Evolutionary conservation across 2,113 vertebrate species (phyloP).

Genomic region (Mugil cephalus): DNA sequence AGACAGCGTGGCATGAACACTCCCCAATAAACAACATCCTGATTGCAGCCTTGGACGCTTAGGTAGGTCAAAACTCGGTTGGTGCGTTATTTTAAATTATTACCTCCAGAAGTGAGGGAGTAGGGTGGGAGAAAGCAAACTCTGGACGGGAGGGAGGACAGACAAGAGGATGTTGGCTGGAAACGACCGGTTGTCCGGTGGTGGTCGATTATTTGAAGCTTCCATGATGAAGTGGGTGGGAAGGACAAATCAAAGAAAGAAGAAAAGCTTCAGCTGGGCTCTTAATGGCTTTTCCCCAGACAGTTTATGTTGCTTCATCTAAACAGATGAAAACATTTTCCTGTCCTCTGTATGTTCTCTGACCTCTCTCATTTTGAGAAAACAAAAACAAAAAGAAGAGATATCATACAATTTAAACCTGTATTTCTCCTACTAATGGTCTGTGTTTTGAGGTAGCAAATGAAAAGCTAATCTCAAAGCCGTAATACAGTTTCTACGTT

Average conservation of each 20-base stretch:
- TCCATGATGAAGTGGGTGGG: constrained; percentile 4
- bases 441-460: neutral
- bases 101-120: neutral
- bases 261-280: neutral
- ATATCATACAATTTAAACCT: neutral
- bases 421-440: neutral
- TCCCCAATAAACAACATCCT: neutral
- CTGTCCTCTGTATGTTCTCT: constrained; percentile 15
- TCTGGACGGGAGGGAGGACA: neutral
- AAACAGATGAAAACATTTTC: constrained; percentile 50
- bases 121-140: neutral
- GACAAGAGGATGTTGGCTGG: constrained; percentile 12
- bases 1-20: neutral
- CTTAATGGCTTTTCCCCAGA: constrained; percentile 38
- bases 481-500: neutral
- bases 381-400: neutral
- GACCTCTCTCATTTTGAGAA: constrained; percentile 37
- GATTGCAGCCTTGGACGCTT: too few species aligned
- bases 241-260: neutral
- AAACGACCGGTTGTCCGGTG: neutral
- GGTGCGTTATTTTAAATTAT: too few species aligned
- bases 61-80: too few species aligned
- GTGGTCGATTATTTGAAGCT: constrained; percentile 21
- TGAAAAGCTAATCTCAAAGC: neutral
- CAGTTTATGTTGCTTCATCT: constrained; percentile 54